A percentile compares a stretch with the other conserved stretches of the same genome.
Conservation (phyloP, 1,140 invertebrate species). For the Halictus rubicundus region DNA sequence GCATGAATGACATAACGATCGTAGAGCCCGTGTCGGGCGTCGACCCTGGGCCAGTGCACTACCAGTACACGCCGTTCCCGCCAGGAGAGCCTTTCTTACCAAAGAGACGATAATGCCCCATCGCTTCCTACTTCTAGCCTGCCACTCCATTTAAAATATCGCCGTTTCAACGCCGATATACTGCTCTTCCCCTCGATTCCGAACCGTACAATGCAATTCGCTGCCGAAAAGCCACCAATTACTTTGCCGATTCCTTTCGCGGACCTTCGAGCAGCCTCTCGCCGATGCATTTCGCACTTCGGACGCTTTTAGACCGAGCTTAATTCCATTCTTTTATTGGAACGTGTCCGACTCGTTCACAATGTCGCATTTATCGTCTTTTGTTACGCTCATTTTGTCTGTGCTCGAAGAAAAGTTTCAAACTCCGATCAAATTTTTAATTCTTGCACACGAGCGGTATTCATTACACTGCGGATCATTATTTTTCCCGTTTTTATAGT, state of each 20-base stretch:
- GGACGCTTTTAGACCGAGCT: no score
- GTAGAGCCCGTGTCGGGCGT: slow-evolving; percentile 66
- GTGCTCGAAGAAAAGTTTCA: no score
- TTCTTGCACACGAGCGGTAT: no score
- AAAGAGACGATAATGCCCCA: neutral
- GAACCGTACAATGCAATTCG: no score
- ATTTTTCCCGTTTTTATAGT: no score
- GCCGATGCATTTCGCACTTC: no score
- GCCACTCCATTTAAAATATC: slow-evolving; percentile 10
- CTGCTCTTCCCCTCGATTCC: neutral
- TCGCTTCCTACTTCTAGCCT: slow-evolving; percentile 12
- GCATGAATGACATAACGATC: slow-evolving; percentile 78
- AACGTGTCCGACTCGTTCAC: no score
- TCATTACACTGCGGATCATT: no score
- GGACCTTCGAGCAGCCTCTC: neutral
- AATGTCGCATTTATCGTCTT: no score
- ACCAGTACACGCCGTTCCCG: slow-evolving; percentile 38
- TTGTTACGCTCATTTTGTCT: no score
- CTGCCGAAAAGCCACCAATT: neutral
- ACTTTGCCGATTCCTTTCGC: neutral
- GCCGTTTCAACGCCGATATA: neutral
- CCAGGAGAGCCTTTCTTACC: slow-evolving; percentile 15
- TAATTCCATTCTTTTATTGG: no score
- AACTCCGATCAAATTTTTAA: no score
- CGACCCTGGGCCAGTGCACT: slow-evolving; percentile 67